phyloP scores from a whole-genome alignment of 2,888 invertebrate genomes.

The Xylota segnis region DNA sequence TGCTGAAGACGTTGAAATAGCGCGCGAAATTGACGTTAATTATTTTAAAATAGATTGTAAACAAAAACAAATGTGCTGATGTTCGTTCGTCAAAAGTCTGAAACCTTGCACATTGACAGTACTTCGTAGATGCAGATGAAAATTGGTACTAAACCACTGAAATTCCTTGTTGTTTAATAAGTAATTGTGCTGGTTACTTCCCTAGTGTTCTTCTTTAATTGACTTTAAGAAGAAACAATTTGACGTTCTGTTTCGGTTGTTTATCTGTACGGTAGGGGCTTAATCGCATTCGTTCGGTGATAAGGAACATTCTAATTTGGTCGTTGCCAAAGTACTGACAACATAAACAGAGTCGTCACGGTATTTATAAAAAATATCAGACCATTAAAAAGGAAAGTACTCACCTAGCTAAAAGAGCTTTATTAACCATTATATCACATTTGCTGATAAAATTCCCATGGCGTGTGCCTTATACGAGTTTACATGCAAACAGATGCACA shows the following conservation, averaged over 20 bases:
- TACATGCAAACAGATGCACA: background rate
- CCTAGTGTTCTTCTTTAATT: constrained; percentile 61
- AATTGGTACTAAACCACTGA: constrained; percentile 68
- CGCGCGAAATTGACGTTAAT: constrained; percentile 5
- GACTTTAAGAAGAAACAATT: constrained; percentile 51
- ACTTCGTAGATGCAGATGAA: constrained; percentile 64
- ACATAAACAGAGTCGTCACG: background rate
- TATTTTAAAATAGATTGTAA: constrained; percentile 17
- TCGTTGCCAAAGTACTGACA: constrained; percentile 30
- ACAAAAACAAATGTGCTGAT: background rate
- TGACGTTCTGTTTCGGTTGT: constrained; percentile 54
- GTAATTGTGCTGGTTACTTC: constrained; percentile 45
- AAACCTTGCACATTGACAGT: constrained; percentile 40
- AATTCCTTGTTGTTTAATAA: constrained; percentile 51
- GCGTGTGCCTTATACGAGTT: background rate
- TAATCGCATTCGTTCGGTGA: constrained; percentile 64
- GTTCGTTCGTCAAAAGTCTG: background rate
- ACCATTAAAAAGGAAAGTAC: constrained; percentile 5
- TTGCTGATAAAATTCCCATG: background rate
- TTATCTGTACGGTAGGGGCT: constrained; percentile 49
- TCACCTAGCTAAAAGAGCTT: background rate
- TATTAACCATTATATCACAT: background rate
- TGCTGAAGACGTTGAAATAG: background rate
- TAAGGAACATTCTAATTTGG: constrained; percentile 52
- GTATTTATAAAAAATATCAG: constrained; percentile 36